A percentile compares a stretch with the other conserved stretches of the same genome.
phyloP scores from a whole-genome alignment of 1,140 invertebrate species.

The Diuraphis noxia region DNA sequence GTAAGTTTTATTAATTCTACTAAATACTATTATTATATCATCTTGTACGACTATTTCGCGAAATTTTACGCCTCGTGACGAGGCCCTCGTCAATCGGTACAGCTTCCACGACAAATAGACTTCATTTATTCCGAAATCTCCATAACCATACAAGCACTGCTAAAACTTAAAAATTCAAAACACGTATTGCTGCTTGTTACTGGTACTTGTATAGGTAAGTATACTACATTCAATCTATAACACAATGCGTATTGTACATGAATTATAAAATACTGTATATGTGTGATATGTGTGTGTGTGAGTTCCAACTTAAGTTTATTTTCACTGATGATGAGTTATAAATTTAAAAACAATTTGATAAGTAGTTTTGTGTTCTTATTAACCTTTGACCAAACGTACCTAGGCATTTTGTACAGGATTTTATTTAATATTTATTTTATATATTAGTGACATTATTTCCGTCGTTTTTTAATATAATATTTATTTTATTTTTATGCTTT shows the following conservation, averaged over 20 bases:
- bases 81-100: too few relatives aligned
- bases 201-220: neutral
- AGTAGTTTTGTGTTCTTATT: neutral
- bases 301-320: neutral
- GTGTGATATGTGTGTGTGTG: too few relatives aligned
- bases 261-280: neutral
- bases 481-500: neutral
- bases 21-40: neutral
- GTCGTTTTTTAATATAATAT: neutral
- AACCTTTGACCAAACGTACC: neutral
- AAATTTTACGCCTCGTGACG: neutral
- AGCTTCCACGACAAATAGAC: neutral
- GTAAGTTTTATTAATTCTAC: neutral
- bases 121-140: neutral
- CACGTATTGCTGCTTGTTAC: too few relatives aligned
- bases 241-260: neutral
- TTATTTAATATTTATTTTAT: too few relatives aligned
- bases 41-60: neutral
- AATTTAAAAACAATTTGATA: neutral
- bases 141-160: neutral
- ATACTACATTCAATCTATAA: too few relatives aligned
- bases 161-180: too few relatives aligned
- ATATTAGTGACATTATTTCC: neutral
- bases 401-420: neutral
- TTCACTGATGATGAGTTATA: neutral